Base-by-base conservation (phyloP, 2,888 invertebrate genomes). In the Erebia aethiops region DNA sequence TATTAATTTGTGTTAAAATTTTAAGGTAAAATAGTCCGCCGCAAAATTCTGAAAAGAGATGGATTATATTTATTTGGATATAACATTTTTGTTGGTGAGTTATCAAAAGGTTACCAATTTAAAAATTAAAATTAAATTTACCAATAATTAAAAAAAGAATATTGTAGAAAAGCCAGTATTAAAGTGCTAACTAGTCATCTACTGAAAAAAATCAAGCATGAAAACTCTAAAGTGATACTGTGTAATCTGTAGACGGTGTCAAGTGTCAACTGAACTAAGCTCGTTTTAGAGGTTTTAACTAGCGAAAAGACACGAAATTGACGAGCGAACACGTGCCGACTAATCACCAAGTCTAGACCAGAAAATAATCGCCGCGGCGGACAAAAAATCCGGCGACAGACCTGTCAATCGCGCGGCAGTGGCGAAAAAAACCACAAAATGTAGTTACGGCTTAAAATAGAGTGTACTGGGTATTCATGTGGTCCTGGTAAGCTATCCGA, bases 371-470 rank as follows among this genome's bases (percentile, higher is more conserved):
- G 74, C 71, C 70, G 60, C 58, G 70, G 69, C 75, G 79, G 81
- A 82, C 81, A 82, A 84, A 76, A 78, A 81, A 78, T 77, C 54
- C 80, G 78, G 80, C 81, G 83, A 84, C 85, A 82, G 80, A 69
- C 77, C 85, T 86, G 88, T 89, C 90, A 87, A 86, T 86, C 82
- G 81, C 71, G 76, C 76, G 75, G 73, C 75, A 71, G 71, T 73
- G 54, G 52, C 35, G 64, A 64, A 75, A 77, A 77, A 78, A 76
- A 78, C 66, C 72, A 74, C 77, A 82, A 86, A 84, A 86, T 77
- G 82, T 82, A 80, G 84, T 87, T 85, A 83, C 84, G 82, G 82
- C 80, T 82, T 83, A 84, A 87, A 88, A 86, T 82, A 81, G 81
- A 79, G 75, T 77, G 83, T 81, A 80, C 75, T 81, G 79, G 80